These are phyloP conservation scores for Drosophila triauraria DNA, from an alignment of 1,140 invertebrate species.

Conservation along the genomic window DNA sequence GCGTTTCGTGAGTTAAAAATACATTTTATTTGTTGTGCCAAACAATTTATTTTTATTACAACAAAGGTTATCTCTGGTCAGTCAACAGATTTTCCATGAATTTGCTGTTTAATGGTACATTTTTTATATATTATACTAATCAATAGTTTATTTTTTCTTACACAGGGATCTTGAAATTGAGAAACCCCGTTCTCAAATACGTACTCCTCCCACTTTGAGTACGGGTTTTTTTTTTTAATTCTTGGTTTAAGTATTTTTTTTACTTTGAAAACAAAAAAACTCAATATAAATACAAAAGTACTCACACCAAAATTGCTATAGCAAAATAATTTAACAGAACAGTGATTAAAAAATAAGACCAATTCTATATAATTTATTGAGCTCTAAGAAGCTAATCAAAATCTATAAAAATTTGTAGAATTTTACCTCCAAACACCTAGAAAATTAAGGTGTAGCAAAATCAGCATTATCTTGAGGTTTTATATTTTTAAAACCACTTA, in stretches of 20 bases:
- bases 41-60: conserved; percentile 6
- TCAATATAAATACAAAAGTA: too few relatives aligned
- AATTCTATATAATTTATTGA: background rate
- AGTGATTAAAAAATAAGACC: background rate
- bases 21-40: conserved; percentile 4
- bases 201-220: too few relatives aligned
- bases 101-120: background rate
- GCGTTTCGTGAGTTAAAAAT: conserved; percentile 1
- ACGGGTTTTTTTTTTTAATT: too few relatives aligned
- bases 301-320: too few relatives aligned
- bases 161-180: too few relatives aligned
- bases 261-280: too few relatives aligned
- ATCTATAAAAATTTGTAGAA: too few relatives aligned
- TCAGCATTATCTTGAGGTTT: background rate
- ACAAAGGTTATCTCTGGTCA: conserved; percentile 1
- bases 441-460: background rate
- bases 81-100: background rate
- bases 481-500: background rate
- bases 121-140: background rate
- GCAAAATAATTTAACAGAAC: too few relatives aligned
- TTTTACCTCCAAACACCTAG: too few relatives aligned
- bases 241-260: too few relatives aligned
- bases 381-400: too few relatives aligned
- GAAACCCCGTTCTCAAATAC: too few relatives aligned
- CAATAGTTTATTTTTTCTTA: background rate